phyloP scores from a whole-genome alignment of 53 echinoderm and acorn worm genomes.

The Astropecten irregularis region DNA sequence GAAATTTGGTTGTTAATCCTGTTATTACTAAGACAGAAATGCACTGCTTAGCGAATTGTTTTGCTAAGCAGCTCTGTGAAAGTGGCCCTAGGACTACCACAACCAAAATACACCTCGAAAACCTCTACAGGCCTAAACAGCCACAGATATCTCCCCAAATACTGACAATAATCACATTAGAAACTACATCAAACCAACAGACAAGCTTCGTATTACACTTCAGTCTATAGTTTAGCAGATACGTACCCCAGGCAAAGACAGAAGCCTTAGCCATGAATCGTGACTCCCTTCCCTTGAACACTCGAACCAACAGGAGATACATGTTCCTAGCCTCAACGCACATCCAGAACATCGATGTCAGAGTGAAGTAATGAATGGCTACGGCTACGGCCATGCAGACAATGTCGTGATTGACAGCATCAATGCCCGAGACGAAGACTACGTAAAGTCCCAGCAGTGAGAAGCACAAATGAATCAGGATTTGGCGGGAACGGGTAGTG shows the following conservation, averaged over 20 bases:
- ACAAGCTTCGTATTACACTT: too few species aligned
- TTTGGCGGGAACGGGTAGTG: constrained; percentile 73
- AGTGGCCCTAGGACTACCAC: too few species aligned
- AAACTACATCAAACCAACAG: too few species aligned
- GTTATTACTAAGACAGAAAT: too few species aligned
- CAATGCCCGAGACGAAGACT: constrained; percentile 75
- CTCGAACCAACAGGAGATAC: constrained; percentile 76
- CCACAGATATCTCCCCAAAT: too few species aligned
- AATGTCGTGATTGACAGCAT: constrained; percentile 39
- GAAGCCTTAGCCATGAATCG: constrained; percentile 76
- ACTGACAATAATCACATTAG: too few species aligned
- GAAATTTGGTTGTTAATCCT: too few species aligned
- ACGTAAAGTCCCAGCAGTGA: constrained; percentile 73
- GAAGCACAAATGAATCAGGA: constrained; percentile 74
- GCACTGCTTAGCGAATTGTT: too few species aligned
- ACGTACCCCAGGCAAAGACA: constrained; percentile 81
- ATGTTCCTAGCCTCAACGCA: constrained; percentile 83
- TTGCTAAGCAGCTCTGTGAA: too few species aligned
- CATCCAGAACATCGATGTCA: constrained; percentile 82
- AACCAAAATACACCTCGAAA: too few species aligned
- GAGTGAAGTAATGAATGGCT: constrained; percentile 69
- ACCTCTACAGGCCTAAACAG: too few species aligned
- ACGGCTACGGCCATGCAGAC: constrained; percentile 68
- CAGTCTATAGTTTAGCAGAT: too few species aligned
- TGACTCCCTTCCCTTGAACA: constrained; percentile 71